Evolutionary conservation across 1,140 invertebrate genomes (phyloP), one percentile per base, ranked within the genome.

Genomic region (Drosophila malerkotliana): DNA sequence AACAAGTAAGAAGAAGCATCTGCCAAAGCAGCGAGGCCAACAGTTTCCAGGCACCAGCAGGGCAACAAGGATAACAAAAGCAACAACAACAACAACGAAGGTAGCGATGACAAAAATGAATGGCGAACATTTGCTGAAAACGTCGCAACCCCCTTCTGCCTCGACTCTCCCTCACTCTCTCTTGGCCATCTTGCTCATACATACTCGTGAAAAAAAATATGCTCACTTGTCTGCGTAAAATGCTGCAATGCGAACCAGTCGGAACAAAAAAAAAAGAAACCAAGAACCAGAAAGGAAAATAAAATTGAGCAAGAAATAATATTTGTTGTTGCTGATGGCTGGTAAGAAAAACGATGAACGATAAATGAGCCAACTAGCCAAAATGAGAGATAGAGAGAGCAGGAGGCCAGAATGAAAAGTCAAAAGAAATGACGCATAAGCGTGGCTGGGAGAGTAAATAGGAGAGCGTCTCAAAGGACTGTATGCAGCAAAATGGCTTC

Each of bases 1-100:
- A 85, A 85, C 81, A 85, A 85, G 81, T 85, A 87, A 79, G 75
- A 83, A 83, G 80, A 57, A 78, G 76, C 75, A 62, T 34, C 34
- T 57, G 37, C 44, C 44, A 47, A 24, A 47, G 44, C 9, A 39
- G 41, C 63, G 62, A 77, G 66, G 72, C 59, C 32, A 78, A 77
- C 66, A 75, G 60, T 66, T 75, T 58, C 72, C 72, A 75, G 72
- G 72, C 71, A 75, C 54, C 54, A 59, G 30, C 60, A 56, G 32
- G 30, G 8, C n/a, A 14, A 63, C 51, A 37, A 67, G 21, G 21
- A 45, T 61, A 56, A 37, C 39, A 48, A 21, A 32, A 18, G 18
- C 44, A 41, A 18, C 53, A 64, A 61, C 59, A 59, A 12, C 26
- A 32, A 52, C 30, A 51, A 56, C 45, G 63, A 45, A 52, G 44